Percentiles rank a stretch among this genome's conserved stretches.
These are phyloP conservation scores for Aptenodytes forsteri DNA, from an alignment of 2,113 vertebrate species.

Conservation along the genomic window DNA sequence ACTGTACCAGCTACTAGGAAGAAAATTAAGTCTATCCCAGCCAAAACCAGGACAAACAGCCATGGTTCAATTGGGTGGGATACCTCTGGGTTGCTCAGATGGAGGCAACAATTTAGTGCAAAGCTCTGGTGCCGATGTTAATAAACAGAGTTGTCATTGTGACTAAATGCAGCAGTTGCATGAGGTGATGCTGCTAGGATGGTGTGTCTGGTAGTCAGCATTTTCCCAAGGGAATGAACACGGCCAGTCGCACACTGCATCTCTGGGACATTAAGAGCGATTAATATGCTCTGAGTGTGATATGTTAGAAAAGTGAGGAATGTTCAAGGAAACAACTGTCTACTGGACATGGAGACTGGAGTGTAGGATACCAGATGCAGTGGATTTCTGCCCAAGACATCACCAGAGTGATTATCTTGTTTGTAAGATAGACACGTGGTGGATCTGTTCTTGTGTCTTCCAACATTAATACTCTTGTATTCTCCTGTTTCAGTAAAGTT, in stretches of 20 bases:
- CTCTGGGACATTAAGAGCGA: not conserved
- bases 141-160: not conserved
- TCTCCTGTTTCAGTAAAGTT: not conserved
- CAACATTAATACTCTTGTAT: not conserved
- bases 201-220: not conserved
- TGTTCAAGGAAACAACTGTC: not conserved
- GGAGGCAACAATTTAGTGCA: not conserved
- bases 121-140: not conserved
- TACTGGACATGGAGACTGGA: not conserved
- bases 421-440: not conserved
- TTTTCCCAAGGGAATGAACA: not conserved
- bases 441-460: not conserved
- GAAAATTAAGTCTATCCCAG: no score
- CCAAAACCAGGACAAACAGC: no score
- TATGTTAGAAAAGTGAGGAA: not conserved
- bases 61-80: not conserved
- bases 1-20: no score
- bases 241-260: rapidly evolving
- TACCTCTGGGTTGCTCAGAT: not conserved
- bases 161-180: not conserved
- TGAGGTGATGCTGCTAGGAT: not conserved
- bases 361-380: not conserved
- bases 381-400: not conserved
- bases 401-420: not conserved
- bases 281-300: not conserved